Percentiles rank a stretch among this genome's conserved stretches.
Evolutionary conservation across 1,140 invertebrate genomes (phyloP).

Genomic region (Aplysia californica): DNA sequence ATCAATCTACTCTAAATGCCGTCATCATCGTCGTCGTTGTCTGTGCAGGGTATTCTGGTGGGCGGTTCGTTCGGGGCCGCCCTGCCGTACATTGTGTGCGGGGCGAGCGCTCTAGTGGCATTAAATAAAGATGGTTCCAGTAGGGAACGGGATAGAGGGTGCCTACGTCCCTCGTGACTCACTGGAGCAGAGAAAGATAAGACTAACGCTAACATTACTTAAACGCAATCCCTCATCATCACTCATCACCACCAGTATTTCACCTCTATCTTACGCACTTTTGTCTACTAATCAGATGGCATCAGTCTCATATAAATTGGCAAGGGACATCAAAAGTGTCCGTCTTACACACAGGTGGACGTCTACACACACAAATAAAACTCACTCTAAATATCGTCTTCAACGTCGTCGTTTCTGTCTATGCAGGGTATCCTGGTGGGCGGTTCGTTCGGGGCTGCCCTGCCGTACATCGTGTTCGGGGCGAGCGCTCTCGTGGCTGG

Average conservation of each 20-base stretch:
- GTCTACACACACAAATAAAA: no score
- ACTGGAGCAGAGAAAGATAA: no score
- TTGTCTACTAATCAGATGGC: no score
- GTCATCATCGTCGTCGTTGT: not conserved
- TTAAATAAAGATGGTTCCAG: not conserved
- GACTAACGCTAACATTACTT: no score
- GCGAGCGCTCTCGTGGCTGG: conserved; percentile 70
- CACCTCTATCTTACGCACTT: not conserved
- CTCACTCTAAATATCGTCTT: no score
- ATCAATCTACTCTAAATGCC: no score
- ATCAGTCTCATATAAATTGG: no score
- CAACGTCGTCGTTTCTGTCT: not conserved
- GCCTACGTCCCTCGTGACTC: no score
- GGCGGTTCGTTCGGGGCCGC: conserved; percentile 43
- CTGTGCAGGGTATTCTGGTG: conserved; percentile 38
- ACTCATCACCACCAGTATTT: not conserved
- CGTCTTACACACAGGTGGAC: not conserved
- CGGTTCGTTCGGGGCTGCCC: conserved; percentile 41
- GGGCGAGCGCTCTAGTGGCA: conserved; percentile 70
- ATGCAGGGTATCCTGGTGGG: conserved; percentile 40
- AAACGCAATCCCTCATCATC: no score
- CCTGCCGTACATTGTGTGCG: conserved; percentile 73
- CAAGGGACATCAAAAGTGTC: not conserved
- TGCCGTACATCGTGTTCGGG: conserved; percentile 74
- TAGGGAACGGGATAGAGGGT: no score